Evolutionary conservation across 2,797 vertebrate species (phyloP), one percentile per base, ranked within the genome.

Genomic region (Melanotaenia pygmaea): DNA sequence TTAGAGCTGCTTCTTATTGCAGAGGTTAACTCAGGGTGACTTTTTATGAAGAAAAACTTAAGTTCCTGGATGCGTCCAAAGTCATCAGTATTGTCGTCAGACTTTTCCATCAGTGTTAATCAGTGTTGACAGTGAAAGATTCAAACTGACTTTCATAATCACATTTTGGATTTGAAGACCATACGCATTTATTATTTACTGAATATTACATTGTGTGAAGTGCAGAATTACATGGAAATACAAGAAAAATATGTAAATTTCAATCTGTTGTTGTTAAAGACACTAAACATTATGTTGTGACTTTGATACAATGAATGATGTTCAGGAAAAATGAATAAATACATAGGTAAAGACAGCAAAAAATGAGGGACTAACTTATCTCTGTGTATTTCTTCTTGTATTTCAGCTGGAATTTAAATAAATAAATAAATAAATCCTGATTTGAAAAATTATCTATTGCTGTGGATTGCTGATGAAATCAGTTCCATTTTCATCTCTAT

Each of bases 401-500:
- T 54, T 58, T 47, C 10, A 59, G 53, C 18, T 50, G 3, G 8
- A 11, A 22, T 50, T 20, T 10, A 50, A 35, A 26, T 28, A 28
- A 28, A 76, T 59, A 43, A 11, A 43, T 12, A 30, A 13, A 5
- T 37, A 9, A 2, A 16, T 28, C n/a, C 12, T 26, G 47, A 20
- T 13, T n/a, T 24, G 77, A 37, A 37, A 37, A 37, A 2, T 37
- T 66, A 68, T 86, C 72, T 84, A 82, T 88, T 84, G 66, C 67
- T 58, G 63, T 67, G 71, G 62, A 76, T 86, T 83, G 78, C 80
- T 87, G 64, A 89, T 86, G 77, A 62, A 79, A 82, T 89, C 83
- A 75, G 75, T 80, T 88, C 81, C 84, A 88, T 85, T 92, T 88
- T 76, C 63, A 77, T 83, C 61, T 65, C 63, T 82, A 88, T 93